These are phyloP conservation scores for Paratrypauchen microcephalus DNA, from an alignment of 2,797 vertebrate genomes.

Conservation along the genomic window DNA sequence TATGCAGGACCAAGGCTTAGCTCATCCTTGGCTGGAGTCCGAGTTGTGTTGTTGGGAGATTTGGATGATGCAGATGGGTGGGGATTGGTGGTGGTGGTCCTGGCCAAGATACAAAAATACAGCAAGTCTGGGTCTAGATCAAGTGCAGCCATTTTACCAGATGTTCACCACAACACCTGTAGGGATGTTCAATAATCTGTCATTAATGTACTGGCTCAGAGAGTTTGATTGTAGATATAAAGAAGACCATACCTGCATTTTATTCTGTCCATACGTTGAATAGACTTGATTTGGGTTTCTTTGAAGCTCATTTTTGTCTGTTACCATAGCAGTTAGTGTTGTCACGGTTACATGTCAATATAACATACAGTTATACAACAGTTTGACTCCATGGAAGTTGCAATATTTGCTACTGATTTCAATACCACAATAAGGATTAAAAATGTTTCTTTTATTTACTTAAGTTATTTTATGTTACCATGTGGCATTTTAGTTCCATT, in stretches of 20 bases:
- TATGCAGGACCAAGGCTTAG: conserved; percentile 23
- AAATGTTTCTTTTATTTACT: too few species aligned
- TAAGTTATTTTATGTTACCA: too few species aligned
- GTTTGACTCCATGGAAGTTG: too few species aligned
- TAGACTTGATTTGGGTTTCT: not conserved
- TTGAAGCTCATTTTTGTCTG: not conserved
- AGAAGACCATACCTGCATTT: not conserved
- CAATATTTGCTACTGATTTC: too few species aligned
- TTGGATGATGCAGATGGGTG: conserved; percentile 20
- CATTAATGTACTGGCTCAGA: conserved; percentile 13
- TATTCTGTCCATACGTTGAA: not conserved
- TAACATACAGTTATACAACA: too few species aligned
- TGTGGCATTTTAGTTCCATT: too few species aligned
- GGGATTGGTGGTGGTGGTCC: not conserved
- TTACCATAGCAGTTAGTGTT: not conserved
- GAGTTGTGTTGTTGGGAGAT: conserved; percentile 32
- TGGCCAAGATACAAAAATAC: conserved; percentile 38
- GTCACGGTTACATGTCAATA: not conserved
- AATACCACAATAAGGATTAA: too few species aligned
- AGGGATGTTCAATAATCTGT: conserved; percentile 23
- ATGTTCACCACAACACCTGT: conserved; percentile 50
- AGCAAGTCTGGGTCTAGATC: conserved; percentile 36
- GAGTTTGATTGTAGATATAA: not conserved
- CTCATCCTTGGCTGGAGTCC: conserved; percentile 40
- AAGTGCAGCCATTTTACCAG: conserved; percentile 40